A percentile compares a stretch with the other conserved stretches of the same genome.
These are phyloP conservation scores for Platycheirus albimanus DNA, from an alignment of 2,888 invertebrate genomes.

Conservation along the genomic window DNA sequence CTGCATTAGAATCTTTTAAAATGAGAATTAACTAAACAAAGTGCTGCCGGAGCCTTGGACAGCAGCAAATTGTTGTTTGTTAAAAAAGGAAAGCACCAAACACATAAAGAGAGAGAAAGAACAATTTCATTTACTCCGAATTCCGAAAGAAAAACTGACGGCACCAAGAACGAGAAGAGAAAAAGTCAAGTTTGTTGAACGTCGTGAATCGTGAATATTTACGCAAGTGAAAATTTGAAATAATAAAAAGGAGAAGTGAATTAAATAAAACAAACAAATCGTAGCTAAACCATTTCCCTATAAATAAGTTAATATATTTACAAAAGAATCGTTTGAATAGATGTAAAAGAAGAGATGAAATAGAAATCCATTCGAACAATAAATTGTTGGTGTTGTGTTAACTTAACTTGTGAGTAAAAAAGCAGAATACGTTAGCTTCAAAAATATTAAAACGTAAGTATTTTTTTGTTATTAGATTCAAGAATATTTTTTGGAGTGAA, in stretches of 20 bases:
- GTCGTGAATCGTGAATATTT: slow-evolving; percentile 66
- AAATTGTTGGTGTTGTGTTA: background rate
- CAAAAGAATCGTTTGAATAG: no score
- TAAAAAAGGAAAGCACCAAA: slow-evolving; percentile 2
- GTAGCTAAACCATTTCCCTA: no score
- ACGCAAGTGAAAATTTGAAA: slow-evolving; percentile 47
- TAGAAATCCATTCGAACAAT: background rate
- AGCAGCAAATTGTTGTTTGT: background rate
- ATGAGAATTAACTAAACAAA: background rate
- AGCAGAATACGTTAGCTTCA: background rate
- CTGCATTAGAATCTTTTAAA: no score
- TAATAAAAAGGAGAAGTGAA: no score
- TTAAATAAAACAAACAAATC: no score
- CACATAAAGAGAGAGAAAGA: background rate
- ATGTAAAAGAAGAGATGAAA: background rate
- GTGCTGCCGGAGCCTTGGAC: background rate
- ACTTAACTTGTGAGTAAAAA: slow-evolving; percentile 8
- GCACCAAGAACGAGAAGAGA: slow-evolving; percentile 9
- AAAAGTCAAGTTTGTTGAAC: slow-evolving; percentile 60
- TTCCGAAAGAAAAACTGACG: slow-evolving; percentile 52
- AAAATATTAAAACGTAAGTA: background rate
- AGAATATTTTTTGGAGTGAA: background rate
- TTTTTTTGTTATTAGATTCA: background rate
- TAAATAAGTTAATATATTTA: background rate
- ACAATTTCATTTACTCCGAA: background rate